Conservation (phyloP, 2,113 vertebrate species). For the Poecile atricapillus region DNA sequence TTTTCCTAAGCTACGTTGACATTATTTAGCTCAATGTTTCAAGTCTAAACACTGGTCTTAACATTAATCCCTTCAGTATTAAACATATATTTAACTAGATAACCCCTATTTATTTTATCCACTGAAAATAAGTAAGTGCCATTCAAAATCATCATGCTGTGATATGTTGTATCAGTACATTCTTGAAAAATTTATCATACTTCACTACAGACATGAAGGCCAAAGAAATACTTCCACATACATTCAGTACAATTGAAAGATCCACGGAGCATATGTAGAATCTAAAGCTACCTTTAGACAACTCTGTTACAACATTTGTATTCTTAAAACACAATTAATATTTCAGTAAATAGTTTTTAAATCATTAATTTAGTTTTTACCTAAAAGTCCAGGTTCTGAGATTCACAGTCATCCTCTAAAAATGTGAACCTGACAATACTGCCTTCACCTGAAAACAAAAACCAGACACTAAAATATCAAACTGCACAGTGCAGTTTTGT, state of each 20-base stretch:
- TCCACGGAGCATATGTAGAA: rapidly evolving
- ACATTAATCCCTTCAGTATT: not conserved
- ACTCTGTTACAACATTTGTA: not conserved
- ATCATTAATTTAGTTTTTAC: not conserved
- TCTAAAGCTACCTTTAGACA: not conserved
- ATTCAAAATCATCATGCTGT: not conserved
- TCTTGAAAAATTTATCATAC: not conserved
- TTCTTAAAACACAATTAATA: not conserved
- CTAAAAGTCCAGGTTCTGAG: not conserved
- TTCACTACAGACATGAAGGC: not conserved
- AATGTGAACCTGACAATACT: not conserved
- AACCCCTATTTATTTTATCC: not conserved
- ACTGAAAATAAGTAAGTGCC: not conserved
- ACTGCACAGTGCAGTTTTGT: not conserved
- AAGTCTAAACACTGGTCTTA: not conserved
- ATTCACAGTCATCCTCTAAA: not conserved
- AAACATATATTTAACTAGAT: not conserved
- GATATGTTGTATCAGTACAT: not conserved
- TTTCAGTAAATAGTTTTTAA: not conserved
- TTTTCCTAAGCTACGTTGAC: not conserved
- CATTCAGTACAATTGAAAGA: not conserved
- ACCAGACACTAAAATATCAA: not conserved
- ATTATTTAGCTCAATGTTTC: not conserved
- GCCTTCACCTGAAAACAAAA: not conserved
- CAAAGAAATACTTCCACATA: not conserved